Evolutionary conservation across 2,113 vertebrate genomes (phyloP).

Genomic region (Oryzias celebensis): DNA sequence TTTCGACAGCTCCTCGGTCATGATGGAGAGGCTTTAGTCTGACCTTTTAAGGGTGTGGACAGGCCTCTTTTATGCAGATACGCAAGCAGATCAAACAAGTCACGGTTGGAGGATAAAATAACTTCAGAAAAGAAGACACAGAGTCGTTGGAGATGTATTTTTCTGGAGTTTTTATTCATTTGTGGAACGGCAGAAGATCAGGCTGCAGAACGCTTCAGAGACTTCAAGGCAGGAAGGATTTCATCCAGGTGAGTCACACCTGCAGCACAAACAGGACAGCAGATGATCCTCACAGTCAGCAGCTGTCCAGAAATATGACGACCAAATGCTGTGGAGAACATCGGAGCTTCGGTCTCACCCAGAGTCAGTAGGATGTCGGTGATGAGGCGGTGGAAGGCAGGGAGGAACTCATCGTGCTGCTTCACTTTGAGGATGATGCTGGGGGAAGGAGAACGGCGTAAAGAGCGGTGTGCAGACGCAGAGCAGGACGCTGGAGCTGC

Average conservation of each 20-base stretch:
- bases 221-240: conserved; percentile 81
- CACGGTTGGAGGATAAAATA: no score
- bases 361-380: conserved; percentile 80
- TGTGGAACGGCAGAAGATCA: background rate
- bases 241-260: conserved; percentile 81
- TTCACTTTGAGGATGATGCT: conserved; percentile 86
- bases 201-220: conserved; percentile 60
- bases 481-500: background rate
- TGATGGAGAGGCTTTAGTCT: no score
- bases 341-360: conserved; percentile 64
- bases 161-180: no score
- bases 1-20: no score
- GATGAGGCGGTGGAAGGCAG: conserved; percentile 84
- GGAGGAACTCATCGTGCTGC: conserved; percentile 89
- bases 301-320: background rate
- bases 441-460: conserved; percentile 11
- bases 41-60: no score
- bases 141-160: no score
- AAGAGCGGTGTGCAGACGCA: background rate
- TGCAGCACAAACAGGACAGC: conserved; percentile 63
- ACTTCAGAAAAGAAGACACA: no score
- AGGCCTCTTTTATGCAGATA: no score
- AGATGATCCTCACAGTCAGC: background rate
- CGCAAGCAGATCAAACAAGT: no score
- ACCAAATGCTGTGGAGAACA: background rate